Percentiles rank a stretch among this genome's conserved stretches.
Evolutionary conservation across 1,140 invertebrate genomes (phyloP).

Genomic region (Zaprionus lachaisei): DNA sequence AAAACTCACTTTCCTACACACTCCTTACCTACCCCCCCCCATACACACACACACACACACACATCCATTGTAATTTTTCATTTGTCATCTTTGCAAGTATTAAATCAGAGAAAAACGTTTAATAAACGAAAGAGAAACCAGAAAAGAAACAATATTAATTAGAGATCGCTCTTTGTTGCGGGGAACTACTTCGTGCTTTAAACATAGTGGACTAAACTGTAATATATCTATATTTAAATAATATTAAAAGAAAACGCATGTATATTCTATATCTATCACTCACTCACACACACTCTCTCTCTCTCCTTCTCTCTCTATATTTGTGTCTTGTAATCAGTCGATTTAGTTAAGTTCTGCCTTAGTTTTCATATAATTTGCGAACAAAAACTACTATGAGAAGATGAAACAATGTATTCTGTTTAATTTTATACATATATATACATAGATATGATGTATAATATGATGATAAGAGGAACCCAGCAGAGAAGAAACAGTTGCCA

Average conservation of each 20-base stretch:
- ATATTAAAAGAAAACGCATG: constrained; percentile 40
- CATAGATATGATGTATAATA: constrained; percentile 16
- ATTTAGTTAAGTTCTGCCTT: constrained; percentile 35
- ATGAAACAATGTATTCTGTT: constrained; percentile 48
- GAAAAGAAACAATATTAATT: constrained; percentile 31
- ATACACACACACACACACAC: constrained; percentile 15
- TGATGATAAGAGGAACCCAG: constrained; percentile 47
- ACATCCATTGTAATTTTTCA: constrained; percentile 75
- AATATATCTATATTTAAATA: constrained; percentile 58
- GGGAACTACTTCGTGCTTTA: constrained; percentile 61
- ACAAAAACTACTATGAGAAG: constrained; percentile 57
- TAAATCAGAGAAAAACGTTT: constrained; percentile 72
- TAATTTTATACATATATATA: constrained; percentile 55
- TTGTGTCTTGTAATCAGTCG: constrained; percentile 12
- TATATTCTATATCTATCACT: constrained; percentile 40
- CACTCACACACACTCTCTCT: constrained; percentile 29
- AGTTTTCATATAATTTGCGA: constrained; percentile 46
- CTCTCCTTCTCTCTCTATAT: constrained; percentile 24
- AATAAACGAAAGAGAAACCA: constrained; percentile 47
- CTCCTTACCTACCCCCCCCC: constrained; percentile 18
- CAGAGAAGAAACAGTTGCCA: constrained; percentile 31
- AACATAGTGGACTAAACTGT: constrained; percentile 67
- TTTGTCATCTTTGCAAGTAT: constrained; percentile 72
- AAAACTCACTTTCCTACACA: constrained; percentile 44
- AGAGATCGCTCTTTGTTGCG: constrained; percentile 46